A percentile compares a stretch with the other conserved stretches of the same genome.
Conservation (phyloP, 2,888 invertebrate genomes). For the Cheiracanthium punctorium region DNA sequence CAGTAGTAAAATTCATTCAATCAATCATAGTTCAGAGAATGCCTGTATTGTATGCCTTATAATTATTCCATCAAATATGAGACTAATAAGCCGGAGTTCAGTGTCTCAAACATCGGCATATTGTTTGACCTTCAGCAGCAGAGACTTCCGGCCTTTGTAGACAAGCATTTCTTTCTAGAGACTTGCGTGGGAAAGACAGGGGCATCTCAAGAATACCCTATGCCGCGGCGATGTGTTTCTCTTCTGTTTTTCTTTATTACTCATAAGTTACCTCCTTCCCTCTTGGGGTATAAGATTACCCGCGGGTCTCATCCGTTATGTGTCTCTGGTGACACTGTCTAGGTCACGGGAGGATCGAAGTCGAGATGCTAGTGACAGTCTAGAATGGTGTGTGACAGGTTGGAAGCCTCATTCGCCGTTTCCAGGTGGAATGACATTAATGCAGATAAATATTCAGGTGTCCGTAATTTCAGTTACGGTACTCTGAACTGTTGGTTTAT, state of each 20-base stretch:
- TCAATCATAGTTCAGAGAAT: too few relatives aligned
- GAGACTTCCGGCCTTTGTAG: constrained; percentile 63
- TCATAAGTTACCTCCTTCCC: constrained; percentile 28
- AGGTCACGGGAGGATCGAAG: background rate
- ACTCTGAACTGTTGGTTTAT: too few relatives aligned
- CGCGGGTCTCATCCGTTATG: constrained; percentile 6
- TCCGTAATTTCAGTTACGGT: too few relatives aligned
- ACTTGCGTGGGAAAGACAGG: constrained; percentile 51
- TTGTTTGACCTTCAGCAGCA: constrained; percentile 37
- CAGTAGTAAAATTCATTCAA: too few relatives aligned
- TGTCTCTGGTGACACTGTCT: constrained; percentile 10
- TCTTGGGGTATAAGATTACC: constrained; percentile 48
- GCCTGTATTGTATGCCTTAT: too few relatives aligned
- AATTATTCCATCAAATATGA: background rate
- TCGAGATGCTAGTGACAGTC: background rate
- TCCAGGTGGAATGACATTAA: background rate
- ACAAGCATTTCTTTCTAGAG: constrained; percentile 13
- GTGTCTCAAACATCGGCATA: background rate
- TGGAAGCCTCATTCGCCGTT: background rate
- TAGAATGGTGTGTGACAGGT: background rate
- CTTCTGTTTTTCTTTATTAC: constrained; percentile 44
- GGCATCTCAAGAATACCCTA: background rate
- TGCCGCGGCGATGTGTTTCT: constrained; percentile 1
- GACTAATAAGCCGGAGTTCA: background rate
- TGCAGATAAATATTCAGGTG: background rate